A percentile compares a stretch with the other conserved stretches of the same genome.
Evolutionary conservation across 2,113 vertebrate genomes (phyloP).

Genomic region (Strigops habroptila): DNA sequence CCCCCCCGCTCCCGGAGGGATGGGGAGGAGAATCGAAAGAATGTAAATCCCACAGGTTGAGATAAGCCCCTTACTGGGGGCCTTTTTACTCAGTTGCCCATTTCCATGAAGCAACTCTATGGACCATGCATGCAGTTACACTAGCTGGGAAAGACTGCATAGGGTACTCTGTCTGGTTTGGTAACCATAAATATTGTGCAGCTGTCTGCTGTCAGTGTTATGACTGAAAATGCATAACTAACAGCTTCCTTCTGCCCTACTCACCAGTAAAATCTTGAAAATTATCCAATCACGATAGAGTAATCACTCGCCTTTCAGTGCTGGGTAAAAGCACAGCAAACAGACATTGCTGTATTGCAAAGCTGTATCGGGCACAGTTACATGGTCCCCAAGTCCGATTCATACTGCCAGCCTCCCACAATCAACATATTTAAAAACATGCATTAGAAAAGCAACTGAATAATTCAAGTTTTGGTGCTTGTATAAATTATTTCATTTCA

Average conservation of each 20-base stretch:
- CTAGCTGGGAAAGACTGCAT: not conserved
- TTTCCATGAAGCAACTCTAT: not conserved
- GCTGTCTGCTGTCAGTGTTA: not conserved
- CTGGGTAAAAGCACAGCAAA: constrained; percentile 1
- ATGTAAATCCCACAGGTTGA: too few relatives aligned
- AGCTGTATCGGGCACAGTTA: not conserved
- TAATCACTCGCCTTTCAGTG: constrained; percentile 11
- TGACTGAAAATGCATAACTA: not conserved
- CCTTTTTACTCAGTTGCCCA: not conserved
- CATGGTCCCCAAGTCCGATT: not conserved
- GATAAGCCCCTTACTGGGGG: not conserved
- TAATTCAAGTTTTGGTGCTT: not conserved
- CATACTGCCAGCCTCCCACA: not conserved
- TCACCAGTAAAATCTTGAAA: constrained; percentile 55
- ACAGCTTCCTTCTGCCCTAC: not conserved
- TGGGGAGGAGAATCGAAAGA: too few relatives aligned
- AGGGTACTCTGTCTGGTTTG: not conserved
- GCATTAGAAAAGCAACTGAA: not conserved
- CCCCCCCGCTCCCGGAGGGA: too few relatives aligned
- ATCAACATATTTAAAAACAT: not conserved
- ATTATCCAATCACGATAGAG: constrained; percentile 19
- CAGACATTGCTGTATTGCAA: not conserved
- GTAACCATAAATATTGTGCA: not conserved
- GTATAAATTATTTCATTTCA: not conserved
- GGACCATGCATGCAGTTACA: not conserved